Evolutionary conservation across 2,888 invertebrate genomes (phyloP).

Genomic region (Polyommatus icarus): DNA sequence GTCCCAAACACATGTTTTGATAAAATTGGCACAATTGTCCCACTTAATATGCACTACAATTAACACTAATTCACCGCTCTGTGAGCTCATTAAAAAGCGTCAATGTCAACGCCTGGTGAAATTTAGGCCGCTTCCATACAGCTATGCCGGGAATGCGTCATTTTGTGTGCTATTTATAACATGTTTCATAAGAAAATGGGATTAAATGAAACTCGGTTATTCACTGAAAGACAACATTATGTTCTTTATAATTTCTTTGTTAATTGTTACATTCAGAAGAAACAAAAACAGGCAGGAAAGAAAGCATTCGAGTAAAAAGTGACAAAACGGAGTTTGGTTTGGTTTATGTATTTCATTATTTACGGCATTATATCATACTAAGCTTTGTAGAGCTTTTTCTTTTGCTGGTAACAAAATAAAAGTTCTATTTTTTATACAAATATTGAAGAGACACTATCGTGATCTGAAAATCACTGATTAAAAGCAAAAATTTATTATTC

Average conservation of each 20-base stretch:
- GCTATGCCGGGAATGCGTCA: slow-evolving; percentile 26
- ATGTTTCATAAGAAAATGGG: slow-evolving; percentile 34
- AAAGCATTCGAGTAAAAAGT: too few relatives aligned
- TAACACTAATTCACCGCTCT: slow-evolving; percentile 25
- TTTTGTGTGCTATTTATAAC: slow-evolving; percentile 26
- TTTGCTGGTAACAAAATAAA: too few relatives aligned
- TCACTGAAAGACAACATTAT: neutral
- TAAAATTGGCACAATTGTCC: slow-evolving; percentile 17
- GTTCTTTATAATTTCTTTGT: neutral
- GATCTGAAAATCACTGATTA: neutral
- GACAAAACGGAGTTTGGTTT: too few relatives aligned
- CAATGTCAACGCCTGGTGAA: slow-evolving; percentile 48
- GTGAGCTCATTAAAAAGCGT: slow-evolving; percentile 46
- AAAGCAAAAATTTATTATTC: neutral
- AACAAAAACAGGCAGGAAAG: neutral
- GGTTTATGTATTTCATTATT: too few relatives aligned
- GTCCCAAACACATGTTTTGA: neutral
- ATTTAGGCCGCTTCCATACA: slow-evolving; percentile 45
- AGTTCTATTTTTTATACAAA: neutral
- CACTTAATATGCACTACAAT: slow-evolving; percentile 26
- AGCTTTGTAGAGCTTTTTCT: too few relatives aligned
- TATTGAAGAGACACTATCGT: neutral
- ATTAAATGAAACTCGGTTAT: slow-evolving; percentile 26
- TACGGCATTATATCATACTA: too few relatives aligned
- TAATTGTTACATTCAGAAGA: neutral